A percentile compares a stretch with the other conserved stretches of the same genome.
Conservation (phyloP, 64 coral and sea anemone genomes). For the Anthopleura sola region DNA sequence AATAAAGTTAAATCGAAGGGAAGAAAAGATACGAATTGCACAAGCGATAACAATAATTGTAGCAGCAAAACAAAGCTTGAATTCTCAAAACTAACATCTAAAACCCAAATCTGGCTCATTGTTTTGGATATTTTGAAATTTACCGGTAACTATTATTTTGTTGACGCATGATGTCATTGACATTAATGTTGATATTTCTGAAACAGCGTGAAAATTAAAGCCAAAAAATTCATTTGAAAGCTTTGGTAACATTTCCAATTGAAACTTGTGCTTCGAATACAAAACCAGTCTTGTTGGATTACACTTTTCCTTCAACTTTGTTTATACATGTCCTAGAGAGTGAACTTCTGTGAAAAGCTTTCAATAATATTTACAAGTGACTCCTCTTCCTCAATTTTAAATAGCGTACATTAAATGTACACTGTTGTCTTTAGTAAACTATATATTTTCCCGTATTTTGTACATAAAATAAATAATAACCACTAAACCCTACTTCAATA, state of each 20-base stretch:
- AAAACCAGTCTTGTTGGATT: not conserved
- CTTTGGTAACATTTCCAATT: not conserved
- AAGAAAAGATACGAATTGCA: not conserved
- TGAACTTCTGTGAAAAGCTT: not conserved
- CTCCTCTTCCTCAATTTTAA: conserved; percentile 48
- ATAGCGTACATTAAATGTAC: conserved; percentile 82
- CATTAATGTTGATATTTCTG: not conserved
- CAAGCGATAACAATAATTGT: not conserved
- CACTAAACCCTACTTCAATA: conserved; percentile 48
- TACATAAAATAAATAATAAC: conserved; percentile 68
- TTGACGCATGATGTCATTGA: not conserved
- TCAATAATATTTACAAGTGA: conserved; percentile 55
- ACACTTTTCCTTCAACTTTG: not conserved
- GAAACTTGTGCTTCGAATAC: not conserved
- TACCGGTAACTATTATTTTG: not conserved
- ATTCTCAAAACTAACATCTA: not conserved
- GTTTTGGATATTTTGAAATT: not conserved
- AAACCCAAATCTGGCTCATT: not conserved
- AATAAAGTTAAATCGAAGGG: not conserved
- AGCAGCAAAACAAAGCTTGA: not conserved
- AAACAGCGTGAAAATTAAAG: not conserved
- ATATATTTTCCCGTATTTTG: conserved; percentile 51
- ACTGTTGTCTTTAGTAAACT: conserved; percentile 26
- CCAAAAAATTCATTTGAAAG: not conserved
- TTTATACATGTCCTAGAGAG: not conserved